phyloP scores from a whole-genome alignment of 2,888 invertebrate species.

The Parnassius smintheus region DNA sequence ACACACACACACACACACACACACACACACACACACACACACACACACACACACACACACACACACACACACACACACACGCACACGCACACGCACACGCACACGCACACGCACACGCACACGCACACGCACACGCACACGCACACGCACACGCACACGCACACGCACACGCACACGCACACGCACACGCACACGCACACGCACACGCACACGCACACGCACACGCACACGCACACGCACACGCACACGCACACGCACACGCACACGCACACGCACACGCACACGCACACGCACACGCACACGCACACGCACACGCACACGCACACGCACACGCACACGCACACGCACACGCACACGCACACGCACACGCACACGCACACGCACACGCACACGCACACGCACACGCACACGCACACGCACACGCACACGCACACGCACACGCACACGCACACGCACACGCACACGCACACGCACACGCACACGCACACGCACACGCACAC shows the following conservation, averaged over 20 bases:
- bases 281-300: not conserved
- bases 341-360: slow-evolving; percentile 49
- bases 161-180: not conserved
- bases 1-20: slow-evolving; percentile 43
- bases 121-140: too few species aligned
- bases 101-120: too few species aligned
- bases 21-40: slow-evolving; percentile 62
- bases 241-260: too few species aligned
- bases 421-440: too few species aligned
- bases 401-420: not conserved
- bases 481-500: too few species aligned
- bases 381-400: not conserved
- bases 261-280: not conserved
- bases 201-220: too few species aligned
- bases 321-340: slow-evolving; percentile 57
- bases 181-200: too few species aligned
- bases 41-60: too few species aligned
- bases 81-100: too few species aligned
- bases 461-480: too few species aligned
- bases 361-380: too few species aligned
- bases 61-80: slow-evolving; percentile 40
- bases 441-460: slow-evolving; percentile 72
- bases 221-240: slow-evolving; percentile 73
- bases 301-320: too few species aligned
- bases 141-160: not conserved